These are phyloP conservation scores for Micromys minutus DNA, from an alignment of 2,113 vertebrate species.

Conservation along the genomic window DNA sequence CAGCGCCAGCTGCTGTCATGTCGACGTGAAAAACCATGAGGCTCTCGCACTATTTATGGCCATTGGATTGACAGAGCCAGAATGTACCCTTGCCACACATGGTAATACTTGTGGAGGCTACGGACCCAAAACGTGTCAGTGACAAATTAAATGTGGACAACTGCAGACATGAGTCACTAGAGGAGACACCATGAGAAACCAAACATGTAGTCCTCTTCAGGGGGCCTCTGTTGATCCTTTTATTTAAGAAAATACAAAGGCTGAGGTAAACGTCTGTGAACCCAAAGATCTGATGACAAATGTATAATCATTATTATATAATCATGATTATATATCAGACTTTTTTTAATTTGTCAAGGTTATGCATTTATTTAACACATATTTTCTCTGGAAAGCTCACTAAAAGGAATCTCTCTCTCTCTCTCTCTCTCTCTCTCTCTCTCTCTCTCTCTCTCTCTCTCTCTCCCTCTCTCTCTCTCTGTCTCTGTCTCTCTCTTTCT, in stretches of 20 bases:
- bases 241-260: background rate
- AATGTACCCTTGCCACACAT: too few species aligned
- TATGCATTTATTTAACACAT: slow-evolving; percentile 27
- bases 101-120: background rate
- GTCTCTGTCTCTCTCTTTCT: too few species aligned
- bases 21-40: background rate
- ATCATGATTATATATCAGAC: background rate
- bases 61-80: background rate
- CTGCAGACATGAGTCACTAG: background rate
- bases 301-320: background rate
- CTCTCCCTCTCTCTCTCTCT: too few species aligned
- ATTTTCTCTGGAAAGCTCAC: slow-evolving; percentile 6
- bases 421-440: too few species aligned
- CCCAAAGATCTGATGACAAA: background rate
- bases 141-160: background rate
- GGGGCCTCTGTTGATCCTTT: background rate
- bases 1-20: background rate
- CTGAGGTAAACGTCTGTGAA: background rate
- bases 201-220: background rate
- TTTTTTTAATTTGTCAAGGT: background rate
- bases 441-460: too few species aligned
- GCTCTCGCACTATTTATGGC: background rate
- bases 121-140: background rate
- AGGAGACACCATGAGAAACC: background rate
- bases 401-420: background rate